Percentiles rank a stretch among this genome's conserved stretches.
Conservation (phyloP, 2,113 vertebrate species). For the Rhinoptilus africanus region DNA sequence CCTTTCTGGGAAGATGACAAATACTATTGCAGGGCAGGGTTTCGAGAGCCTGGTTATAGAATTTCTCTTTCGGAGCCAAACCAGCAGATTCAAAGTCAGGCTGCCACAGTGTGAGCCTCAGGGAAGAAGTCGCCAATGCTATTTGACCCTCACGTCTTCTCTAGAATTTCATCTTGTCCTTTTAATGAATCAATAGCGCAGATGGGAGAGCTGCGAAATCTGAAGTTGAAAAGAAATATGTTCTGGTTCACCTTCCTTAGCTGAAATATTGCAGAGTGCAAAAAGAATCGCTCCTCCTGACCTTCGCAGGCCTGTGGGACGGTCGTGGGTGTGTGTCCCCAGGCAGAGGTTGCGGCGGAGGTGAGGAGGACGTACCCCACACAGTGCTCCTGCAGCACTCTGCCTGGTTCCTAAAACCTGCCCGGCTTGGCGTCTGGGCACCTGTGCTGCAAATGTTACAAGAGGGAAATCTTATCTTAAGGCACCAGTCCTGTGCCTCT, state of each 20-base stretch:
- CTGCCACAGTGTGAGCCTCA: neutral
- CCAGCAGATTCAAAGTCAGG: neutral
- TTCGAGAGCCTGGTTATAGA: neutral
- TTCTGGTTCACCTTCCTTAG: neutral
- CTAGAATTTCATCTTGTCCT: conserved; percentile 19
- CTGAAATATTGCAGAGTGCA: neutral
- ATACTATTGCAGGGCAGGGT: neutral
- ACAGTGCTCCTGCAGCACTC: neutral
- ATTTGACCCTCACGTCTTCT: fast-evolving
- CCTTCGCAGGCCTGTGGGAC: fast-evolving
- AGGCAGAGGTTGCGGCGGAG: neutral
- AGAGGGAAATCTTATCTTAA: fast-evolving
- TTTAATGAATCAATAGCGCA: neutral
- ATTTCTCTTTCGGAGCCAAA: neutral
- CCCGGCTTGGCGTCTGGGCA: fast-evolving
- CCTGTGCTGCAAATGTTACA: neutral
- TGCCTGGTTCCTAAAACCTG: neutral
- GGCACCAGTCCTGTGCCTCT: fast-evolving
- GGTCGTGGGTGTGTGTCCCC: fast-evolving
- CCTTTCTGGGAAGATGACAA: neutral
- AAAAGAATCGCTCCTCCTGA: neutral
- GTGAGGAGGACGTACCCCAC: neutral
- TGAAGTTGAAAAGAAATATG: neutral
- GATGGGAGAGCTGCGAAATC: neutral
- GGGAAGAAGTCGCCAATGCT: neutral